Percentiles rank a stretch among this genome's conserved stretches.
Evolutionary conservation across 2,797 vertebrate genomes (phyloP).

Genomic region (Apogon hyalosoma): DNA sequence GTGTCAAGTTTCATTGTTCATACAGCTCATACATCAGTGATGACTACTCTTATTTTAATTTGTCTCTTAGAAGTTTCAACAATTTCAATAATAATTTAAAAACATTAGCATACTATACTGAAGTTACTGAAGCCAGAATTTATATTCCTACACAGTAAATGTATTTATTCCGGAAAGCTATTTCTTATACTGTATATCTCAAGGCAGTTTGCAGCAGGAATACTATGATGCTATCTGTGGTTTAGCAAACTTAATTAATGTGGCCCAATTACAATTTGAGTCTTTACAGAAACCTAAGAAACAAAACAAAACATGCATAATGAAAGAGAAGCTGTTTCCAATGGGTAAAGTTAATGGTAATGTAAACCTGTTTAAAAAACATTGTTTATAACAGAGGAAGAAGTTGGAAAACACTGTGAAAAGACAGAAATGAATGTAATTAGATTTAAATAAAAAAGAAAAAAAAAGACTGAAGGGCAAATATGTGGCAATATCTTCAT

Average conservation of each 20-base stretch:
- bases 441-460: slow-evolving; percentile 33
- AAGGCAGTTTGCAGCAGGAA: not conserved
- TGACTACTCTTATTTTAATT: too few relatives aligned
- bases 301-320: too few relatives aligned
- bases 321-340: too few relatives aligned
- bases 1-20: too few relatives aligned
- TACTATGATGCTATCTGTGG: not conserved
- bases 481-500: slow-evolving; percentile 54
- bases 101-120: too few relatives aligned
- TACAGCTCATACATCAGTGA: too few relatives aligned
- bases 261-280: not conserved
- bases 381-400: slow-evolving; percentile 9
- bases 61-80: too few relatives aligned
- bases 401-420: slow-evolving; percentile 5
- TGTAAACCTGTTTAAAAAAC: too few relatives aligned
- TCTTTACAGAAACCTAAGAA: not conserved
- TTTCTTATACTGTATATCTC: not conserved
- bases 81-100: too few relatives aligned
- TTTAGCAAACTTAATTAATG: not conserved
- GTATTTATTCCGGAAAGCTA: not conserved
- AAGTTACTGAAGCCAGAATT: not conserved
- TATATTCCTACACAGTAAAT: too few relatives aligned
- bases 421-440: slow-evolving; percentile 49
- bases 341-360: too few relatives aligned
- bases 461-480: slow-evolving; percentile 48